phyloP scores from a whole-genome alignment of 2,797 vertebrate species.

The Pterois miles region DNA sequence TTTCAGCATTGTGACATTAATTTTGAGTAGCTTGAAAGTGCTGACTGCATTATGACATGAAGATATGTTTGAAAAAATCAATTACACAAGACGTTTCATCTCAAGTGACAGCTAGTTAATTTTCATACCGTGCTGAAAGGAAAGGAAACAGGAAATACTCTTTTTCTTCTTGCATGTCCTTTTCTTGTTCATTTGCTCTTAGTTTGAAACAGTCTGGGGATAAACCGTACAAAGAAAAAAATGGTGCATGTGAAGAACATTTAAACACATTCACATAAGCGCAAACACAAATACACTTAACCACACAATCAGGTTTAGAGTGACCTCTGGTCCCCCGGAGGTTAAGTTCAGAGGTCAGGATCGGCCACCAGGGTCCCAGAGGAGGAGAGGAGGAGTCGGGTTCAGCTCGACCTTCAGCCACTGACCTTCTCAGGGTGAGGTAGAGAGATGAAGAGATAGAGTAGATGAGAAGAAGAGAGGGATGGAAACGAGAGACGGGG shows the following conservation, averaged over 20 bases:
- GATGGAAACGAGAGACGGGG: not conserved
- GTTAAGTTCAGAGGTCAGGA: conserved; percentile 47
- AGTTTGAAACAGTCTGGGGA: not conserved
- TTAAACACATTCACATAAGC: conserved; percentile 7
- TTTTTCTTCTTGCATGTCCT: not conserved
- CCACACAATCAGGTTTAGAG: not conserved
- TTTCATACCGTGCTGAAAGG: not conserved
- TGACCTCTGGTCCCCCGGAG: not conserved
- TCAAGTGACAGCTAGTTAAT: not conserved
- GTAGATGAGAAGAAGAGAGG: not conserved
- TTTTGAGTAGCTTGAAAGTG: not conserved
- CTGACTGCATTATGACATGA: not conserved
- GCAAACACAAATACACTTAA: conserved; percentile 19
- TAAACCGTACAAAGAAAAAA: not conserved
- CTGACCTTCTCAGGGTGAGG: conserved; percentile 49
- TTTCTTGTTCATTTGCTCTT: not conserved
- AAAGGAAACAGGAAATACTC: not conserved
- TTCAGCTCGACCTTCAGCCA: conserved; percentile 43
- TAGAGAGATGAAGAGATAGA: not conserved
- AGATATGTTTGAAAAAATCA: not conserved
- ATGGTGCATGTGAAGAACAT: not conserved
- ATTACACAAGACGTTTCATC: no score
- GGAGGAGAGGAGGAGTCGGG: conserved; percentile 32
- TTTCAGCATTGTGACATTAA: not conserved
- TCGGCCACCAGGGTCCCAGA: conserved; percentile 14